Conservation (phyloP, 2,113 vertebrate species). For the Crotalus horridus region DNA sequence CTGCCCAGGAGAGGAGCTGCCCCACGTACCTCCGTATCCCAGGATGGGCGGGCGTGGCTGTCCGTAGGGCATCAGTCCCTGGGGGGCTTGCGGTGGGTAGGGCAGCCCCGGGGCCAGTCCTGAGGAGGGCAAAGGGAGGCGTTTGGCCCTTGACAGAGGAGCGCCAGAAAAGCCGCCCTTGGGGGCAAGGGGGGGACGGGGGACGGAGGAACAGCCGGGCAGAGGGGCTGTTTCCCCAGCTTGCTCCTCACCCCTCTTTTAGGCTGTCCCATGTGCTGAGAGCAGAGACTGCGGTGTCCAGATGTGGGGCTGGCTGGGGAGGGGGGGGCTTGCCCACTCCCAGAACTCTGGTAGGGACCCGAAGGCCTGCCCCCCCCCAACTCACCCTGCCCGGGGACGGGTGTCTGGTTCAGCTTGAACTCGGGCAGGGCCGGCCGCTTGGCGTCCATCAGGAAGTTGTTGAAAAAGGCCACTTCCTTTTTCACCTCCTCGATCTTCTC, state of each 20-base stretch:
- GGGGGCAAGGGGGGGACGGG: too few relatives aligned
- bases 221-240: accelerated
- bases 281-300: too few relatives aligned
- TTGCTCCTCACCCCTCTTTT: too few relatives aligned
- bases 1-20: constrained; percentile 13
- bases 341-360: neutral
- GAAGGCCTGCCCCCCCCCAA: neutral
- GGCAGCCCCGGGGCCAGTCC: constrained; percentile 76
- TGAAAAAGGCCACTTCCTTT: constrained; percentile 89
- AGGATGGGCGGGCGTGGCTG: constrained; percentile 87
- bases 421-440: constrained; percentile 86
- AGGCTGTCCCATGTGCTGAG: neutral
- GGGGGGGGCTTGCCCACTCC: neutral
- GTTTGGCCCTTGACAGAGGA: neutral
- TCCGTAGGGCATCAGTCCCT: constrained; percentile 84
- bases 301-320: neutral
- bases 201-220: neutral
- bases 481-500: constrained; percentile 94
- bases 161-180: neutral
- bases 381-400: constrained; percentile 79
- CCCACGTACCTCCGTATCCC: constrained; percentile 79
- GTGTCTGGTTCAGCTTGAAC: constrained; percentile 83
- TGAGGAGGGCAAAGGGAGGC: constrained; percentile 47
- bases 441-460: constrained; percentile 89
- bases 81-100: constrained; percentile 83